Evolutionary conservation across 1,140 invertebrate genomes (phyloP).

Genomic region (Pentalonia nigronervosa): DNA sequence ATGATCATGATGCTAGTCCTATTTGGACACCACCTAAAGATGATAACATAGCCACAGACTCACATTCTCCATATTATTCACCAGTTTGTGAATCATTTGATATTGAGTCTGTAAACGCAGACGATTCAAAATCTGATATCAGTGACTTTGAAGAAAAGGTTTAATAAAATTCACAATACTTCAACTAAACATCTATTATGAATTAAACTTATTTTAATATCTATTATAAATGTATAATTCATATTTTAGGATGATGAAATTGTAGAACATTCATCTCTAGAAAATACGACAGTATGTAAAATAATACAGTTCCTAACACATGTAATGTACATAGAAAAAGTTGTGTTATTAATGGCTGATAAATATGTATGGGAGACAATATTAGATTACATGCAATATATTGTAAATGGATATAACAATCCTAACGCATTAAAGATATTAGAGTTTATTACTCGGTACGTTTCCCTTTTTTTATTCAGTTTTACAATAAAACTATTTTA

Average conservation of each 20-base stretch:
- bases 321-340: background rate
- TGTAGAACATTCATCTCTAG: background rate
- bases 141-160: slow-evolving; percentile 39
- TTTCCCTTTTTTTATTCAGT: background rate
- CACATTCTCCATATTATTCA: slow-evolving; percentile 48
- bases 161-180: slow-evolving; percentile 8
- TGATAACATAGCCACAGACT: slow-evolving; percentile 24
- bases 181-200: background rate
- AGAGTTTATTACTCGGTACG: background rate
- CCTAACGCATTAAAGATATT: slow-evolving; percentile 26
- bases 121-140: slow-evolving; percentile 39
- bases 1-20: slow-evolving; percentile 46
- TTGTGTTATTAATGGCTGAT: slow-evolving; percentile 2
- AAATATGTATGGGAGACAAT: slow-evolving; percentile 41
- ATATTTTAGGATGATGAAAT: slow-evolving; percentile 39
- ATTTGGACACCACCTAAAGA: background rate
- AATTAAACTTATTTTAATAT: background rate
- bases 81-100: slow-evolving; percentile 48
- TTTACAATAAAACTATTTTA: background rate
- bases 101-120: slow-evolving; percentile 36
- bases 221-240: background rate
- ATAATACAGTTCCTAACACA: background rate
- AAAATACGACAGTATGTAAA: background rate
- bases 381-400: slow-evolving; percentile 42
- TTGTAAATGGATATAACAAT: background rate